These are phyloP conservation scores for Pemphigus obesinymphae DNA, from an alignment of 1,140 invertebrate genomes.

Conservation along the genomic window DNA sequence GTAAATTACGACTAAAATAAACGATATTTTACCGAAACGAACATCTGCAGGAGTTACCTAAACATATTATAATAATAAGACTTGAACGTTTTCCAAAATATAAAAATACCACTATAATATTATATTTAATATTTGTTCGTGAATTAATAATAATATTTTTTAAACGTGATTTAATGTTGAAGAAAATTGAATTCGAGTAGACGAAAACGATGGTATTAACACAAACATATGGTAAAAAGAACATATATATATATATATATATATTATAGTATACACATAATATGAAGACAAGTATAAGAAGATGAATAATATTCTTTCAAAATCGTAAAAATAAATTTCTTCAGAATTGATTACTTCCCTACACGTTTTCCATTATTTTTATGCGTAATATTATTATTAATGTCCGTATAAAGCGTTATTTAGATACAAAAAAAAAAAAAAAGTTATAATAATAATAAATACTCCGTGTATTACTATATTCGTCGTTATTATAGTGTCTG, in stretches of 20 bases:
- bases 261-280: too few species aligned
- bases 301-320: background rate
- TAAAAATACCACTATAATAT: background rate
- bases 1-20: too few species aligned
- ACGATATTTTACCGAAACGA: background rate
- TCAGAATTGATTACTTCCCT: background rate
- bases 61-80: background rate
- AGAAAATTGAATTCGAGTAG: background rate
- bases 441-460: too few species aligned
- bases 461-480: background rate
- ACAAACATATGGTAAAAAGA: background rate
- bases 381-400: background rate
- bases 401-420: background rate
- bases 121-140: too few species aligned
- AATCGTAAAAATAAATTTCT: conserved; percentile 10
- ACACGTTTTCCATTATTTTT: background rate
- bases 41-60: too few species aligned
- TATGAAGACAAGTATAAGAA: background rate
- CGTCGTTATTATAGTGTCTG: background rate
- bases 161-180: background rate
- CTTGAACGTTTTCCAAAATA: background rate
- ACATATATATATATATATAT: too few species aligned
- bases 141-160: background rate
- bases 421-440: too few species aligned
- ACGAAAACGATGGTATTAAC: background rate